Evolutionary conservation across 1,140 invertebrate species (phyloP).

Genomic region (Ganaspis sp.): DNA sequence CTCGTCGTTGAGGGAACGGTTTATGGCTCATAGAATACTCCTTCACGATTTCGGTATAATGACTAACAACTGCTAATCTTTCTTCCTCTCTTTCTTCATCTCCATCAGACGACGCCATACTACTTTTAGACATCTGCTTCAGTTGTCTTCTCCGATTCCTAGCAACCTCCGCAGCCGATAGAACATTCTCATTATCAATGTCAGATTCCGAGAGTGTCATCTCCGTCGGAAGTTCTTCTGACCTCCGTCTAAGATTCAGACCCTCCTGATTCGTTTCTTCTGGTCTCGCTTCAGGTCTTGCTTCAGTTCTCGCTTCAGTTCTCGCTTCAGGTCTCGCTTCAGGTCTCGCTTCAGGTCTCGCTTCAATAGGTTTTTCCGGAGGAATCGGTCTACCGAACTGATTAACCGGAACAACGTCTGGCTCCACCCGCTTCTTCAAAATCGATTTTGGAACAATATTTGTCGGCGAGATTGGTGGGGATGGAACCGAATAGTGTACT

Average conservation of each 20-base stretch:
- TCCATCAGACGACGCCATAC: slow-evolving; percentile 67
- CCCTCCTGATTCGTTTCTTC: no score
- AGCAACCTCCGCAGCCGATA: slow-evolving; percentile 70
- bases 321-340: no score
- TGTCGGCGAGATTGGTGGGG: slow-evolving; percentile 75
- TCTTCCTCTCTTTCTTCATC: slow-evolving; percentile 80
- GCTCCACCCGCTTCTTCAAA: slow-evolving; percentile 78
- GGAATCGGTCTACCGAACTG: slow-evolving; percentile 63
- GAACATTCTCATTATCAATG: slow-evolving; percentile 62
- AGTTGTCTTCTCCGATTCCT: slow-evolving; percentile 70
- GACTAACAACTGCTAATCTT: slow-evolving; percentile 81
- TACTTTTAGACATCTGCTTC: slow-evolving; percentile 57
- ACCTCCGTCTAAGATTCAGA: no score
- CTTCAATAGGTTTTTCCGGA: slow-evolving; percentile 63
- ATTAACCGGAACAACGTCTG: slow-evolving; percentile 63
- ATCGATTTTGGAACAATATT: slow-evolving; percentile 86
- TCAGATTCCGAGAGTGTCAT: slow-evolving; percentile 62
- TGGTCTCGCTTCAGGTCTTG: no score
- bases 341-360: no score
- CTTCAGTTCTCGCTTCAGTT: no score
- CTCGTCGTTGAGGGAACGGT: slow-evolving; percentile 47
- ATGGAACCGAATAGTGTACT: slow-evolving; percentile 26
- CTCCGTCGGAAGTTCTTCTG: slow-evolving; percentile 31
- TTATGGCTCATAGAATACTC: slow-evolving; percentile 75
- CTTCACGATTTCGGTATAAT: slow-evolving; percentile 88